Percentiles rank a stretch among this genome's conserved stretches.
Evolutionary conservation across 2,797 vertebrate species (phyloP).

Genomic region (Arctocebus calabarensis): DNA sequence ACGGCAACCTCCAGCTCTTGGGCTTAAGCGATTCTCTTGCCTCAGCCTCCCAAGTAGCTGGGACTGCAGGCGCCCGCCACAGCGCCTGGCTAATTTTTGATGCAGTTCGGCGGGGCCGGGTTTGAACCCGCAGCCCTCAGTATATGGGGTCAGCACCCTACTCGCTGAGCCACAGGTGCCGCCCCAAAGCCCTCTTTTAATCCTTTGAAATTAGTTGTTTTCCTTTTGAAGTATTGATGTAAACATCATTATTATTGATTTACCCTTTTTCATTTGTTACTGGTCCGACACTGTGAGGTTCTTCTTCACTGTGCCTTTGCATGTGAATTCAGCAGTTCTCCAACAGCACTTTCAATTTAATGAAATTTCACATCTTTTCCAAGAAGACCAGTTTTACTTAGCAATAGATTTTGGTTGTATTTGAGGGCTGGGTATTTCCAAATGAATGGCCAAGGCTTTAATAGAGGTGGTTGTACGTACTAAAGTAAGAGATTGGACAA

Average conservation of each 20-base stretch:
- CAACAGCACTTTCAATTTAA: background rate
- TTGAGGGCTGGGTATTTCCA: conserved; percentile 13
- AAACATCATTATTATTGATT: conserved; percentile 16
- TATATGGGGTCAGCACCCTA: too few species aligned
- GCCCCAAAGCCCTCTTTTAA: background rate
- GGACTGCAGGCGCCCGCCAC: too few species aligned
- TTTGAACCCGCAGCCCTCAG: too few species aligned
- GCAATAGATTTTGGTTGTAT: background rate
- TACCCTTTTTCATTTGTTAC: conserved; percentile 15
- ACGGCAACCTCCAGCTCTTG: too few species aligned
- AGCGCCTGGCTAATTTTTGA: too few species aligned
- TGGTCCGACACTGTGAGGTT: background rate
- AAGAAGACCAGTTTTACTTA: conserved; percentile 20
- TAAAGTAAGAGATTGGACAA: background rate
- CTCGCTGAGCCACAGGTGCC: too few species aligned
- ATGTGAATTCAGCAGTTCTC: background rate
- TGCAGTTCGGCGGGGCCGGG: too few species aligned
- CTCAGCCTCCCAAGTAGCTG: too few species aligned
- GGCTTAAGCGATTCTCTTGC: too few species aligned
- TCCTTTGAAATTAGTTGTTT: background rate
- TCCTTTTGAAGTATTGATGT: background rate
- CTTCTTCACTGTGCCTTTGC: conserved; percentile 6
- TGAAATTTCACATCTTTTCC: conserved; percentile 22
- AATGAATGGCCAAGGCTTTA: conserved; percentile 15
- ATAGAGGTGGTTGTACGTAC: background rate